phyloP scores from a whole-genome alignment of 2,797 vertebrate species.

The Nyctibius grandis region DNA sequence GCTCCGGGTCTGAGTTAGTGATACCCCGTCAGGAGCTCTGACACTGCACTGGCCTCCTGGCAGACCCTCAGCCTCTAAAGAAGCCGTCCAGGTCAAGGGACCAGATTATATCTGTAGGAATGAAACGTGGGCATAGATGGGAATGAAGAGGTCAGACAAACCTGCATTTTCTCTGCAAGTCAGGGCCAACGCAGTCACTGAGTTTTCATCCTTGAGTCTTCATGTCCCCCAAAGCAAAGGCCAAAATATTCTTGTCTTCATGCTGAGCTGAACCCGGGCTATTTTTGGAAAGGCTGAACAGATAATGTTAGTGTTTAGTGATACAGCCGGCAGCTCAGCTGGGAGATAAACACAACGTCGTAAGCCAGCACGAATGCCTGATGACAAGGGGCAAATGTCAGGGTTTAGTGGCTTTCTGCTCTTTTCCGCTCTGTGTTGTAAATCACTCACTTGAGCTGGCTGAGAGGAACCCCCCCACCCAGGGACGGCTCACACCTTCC shows the following conservation, averaged over 20 bases:
- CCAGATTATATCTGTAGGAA: no score
- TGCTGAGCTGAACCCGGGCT: neutral
- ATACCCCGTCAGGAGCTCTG: neutral
- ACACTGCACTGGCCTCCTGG: neutral
- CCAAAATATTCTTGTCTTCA: neutral
- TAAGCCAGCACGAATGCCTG: neutral
- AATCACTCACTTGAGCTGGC: neutral
- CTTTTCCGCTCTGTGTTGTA: neutral
- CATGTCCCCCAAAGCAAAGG: neutral
- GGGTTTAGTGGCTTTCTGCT: neutral
- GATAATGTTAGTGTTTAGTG: neutral
- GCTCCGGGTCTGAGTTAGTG: neutral
- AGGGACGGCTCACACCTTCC: neutral
- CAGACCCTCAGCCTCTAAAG: neutral
- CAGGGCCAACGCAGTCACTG: accelerated
- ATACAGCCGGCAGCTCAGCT: neutral
- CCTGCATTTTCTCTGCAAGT: accelerated
- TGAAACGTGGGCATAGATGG: neutral
- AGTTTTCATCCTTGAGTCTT: neutral
- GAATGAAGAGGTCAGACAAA: neutral
- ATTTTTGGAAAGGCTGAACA: neutral
- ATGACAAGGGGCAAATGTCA: neutral
- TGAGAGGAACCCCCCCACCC: neutral
- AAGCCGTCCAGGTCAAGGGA: neutral
- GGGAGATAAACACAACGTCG: neutral